phyloP scores from a whole-genome alignment of 2,888 invertebrate species.

The Clunio marinus region DNA sequence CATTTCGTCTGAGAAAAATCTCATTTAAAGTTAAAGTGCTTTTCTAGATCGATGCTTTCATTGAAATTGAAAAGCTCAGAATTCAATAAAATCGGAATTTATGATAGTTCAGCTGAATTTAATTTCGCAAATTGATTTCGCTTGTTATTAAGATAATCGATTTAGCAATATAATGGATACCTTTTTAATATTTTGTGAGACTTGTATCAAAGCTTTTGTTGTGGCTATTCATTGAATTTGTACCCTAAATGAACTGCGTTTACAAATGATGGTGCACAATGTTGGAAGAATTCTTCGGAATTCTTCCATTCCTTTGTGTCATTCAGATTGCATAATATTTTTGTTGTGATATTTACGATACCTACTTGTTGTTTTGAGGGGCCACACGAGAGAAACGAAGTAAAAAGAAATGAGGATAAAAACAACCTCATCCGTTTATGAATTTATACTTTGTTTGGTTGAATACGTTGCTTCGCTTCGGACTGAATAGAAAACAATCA shows the following conservation, averaged over 20 bases:
- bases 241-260: slow-evolving; percentile 15
- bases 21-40: slow-evolving; percentile 24
- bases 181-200: slow-evolving; percentile 33
- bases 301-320: no score
- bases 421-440: no score
- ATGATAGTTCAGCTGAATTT: slow-evolving; percentile 37
- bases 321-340: slow-evolving; percentile 5
- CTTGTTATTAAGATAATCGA: slow-evolving; percentile 39
- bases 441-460: no score
- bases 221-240: not conserved
- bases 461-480: not conserved
- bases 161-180: slow-evolving; percentile 38
- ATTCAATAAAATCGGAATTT: slow-evolving; percentile 37
- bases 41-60: slow-evolving; percentile 34
- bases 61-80: slow-evolving; percentile 38
- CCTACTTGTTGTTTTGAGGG: no score
- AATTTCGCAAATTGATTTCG: slow-evolving; percentile 39
- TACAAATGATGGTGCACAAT: not conserved
- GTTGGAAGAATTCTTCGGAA: no score
- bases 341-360: not conserved
- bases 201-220: not conserved
- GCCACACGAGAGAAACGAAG: no score
- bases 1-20: no score
- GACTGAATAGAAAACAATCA: slow-evolving; percentile 35
- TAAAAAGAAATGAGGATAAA: no score